Base-by-base conservation (phyloP, 1,140 invertebrate species). In the Streblospio benedicti region DNA sequence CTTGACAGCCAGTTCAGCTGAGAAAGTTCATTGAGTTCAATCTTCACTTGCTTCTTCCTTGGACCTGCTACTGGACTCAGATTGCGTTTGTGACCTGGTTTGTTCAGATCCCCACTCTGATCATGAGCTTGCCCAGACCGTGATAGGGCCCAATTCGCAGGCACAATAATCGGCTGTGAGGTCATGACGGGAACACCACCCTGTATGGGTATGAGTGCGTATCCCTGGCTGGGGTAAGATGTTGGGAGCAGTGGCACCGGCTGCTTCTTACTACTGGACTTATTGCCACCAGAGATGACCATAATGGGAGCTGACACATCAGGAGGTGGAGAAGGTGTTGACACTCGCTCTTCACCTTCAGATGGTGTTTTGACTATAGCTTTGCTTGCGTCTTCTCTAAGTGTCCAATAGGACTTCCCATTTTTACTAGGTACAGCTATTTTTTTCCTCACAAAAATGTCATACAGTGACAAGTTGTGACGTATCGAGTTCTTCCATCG, bases 401-500 rank as follows among this genome's bases (percentile, higher is more conserved):
- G 61, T 4, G 70, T 73, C 71, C 71, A 73, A 38, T 68, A 65
- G 2, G 71, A 71, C 35, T 18, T 47, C 4, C 69, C 69, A 65
- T 69, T 67, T n/a, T 68, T 65, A 54, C 67, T 68, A 6, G 50
- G 35, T 14, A 65, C 56, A 6, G 62, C 47, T 28, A 60, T 23
- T 25, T 52, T 55, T 35, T 73, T 71, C 23, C 70, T 57, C 44
- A 72, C 68, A 67, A 75, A 75, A 41, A 70, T 70, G 59, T 74
- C 70, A 54, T 73, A 72, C 33, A 73, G 57, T 1, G 72, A 75
- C 9, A 75, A 59, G 64, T 73, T 74, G 52, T 75, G 73, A 16
- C 73, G 65, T 31, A 75, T 74, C 12, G 72, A 73, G 57, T 74
- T 74, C 71, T 63, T 63, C 62, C 62, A 63, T 18, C 62, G 59